These are phyloP conservation scores for Druceiella hillmani DNA, from an alignment of 2,888 invertebrate species.

Conservation along the genomic window DNA sequence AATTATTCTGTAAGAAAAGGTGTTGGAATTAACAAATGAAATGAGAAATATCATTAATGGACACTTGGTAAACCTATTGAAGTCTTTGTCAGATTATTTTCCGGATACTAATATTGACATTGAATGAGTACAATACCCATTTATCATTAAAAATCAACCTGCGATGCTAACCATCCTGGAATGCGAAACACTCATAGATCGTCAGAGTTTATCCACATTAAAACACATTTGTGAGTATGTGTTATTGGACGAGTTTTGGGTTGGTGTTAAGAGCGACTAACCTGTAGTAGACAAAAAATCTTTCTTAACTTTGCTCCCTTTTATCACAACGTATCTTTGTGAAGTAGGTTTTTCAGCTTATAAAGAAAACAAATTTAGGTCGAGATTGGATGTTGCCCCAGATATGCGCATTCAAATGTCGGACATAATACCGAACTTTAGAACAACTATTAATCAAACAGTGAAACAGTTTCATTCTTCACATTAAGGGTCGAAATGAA, in stretches of 20 bases:
- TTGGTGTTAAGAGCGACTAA: neutral
- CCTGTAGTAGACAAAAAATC: neutral
- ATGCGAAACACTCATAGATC: constrained; percentile 4
- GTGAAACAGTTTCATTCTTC: constrained; percentile 15
- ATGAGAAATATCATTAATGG: too few species aligned
- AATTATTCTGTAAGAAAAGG: too few species aligned
- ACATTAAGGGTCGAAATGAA: constrained; percentile 8
- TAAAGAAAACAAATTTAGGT: neutral
- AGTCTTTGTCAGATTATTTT: too few species aligned
- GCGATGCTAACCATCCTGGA: neutral
- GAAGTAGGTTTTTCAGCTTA: neutral
- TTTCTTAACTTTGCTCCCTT: neutral
- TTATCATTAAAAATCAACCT: constrained; percentile 6
- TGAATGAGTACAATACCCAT: too few species aligned
- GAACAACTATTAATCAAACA: constrained; percentile 10
- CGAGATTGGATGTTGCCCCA: constrained; percentile 1
- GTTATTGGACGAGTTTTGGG: constrained; percentile 5
- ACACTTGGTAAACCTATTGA: too few species aligned
- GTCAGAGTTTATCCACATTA: constrained; percentile 14
- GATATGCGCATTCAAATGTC: constrained; percentile 9
- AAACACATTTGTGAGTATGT: constrained; percentile 13
- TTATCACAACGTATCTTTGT: neutral
- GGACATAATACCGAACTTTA: constrained; percentile 11
- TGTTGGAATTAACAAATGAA: too few species aligned
- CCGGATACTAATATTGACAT: too few species aligned